Evolutionary conservation across 2,113 vertebrate genomes (phyloP), one percentile per base, ranked within the genome.

Genomic region (Arizona elegans): DNA sequence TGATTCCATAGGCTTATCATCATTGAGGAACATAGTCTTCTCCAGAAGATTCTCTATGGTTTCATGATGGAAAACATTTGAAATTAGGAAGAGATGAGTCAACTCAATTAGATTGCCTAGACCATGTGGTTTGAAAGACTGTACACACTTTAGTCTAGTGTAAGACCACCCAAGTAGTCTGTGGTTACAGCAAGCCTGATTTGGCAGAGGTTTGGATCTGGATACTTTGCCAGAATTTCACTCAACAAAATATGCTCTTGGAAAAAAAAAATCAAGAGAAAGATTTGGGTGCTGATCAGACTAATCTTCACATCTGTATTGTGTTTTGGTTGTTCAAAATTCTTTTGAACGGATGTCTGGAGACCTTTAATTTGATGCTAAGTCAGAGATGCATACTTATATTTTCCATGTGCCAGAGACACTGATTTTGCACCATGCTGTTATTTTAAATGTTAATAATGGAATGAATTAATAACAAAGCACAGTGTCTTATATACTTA

Each of bases 41-140:
- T 97, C 95, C 94, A 96, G 65, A 96, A 96, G 29, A 33, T 94
- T 88, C 93, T 92, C 93, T 59, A 75, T 93, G 96, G 92, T 90
- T 96, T 94, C 93, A 93, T 95, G 95, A 94, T 92, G 81, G 92
- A 92, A 96, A 96, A 94, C 56, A 86, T 93, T 87, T 97, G 96
- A 95, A 96, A 95, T 81, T 92, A 95, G 95, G 93, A 95, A 94
- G 93, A 93, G 94, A 95, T 97, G 96, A 97, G 94, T 97, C 97
- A 97, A 87, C 93, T 92, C 96, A 96, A 54, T 93, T 95, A 95
- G 96, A 96, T 95, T 95, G 15, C 75, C 33, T 96, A 94, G 90
- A 97, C 94, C 96, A 95, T 95, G 96, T 96, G 95, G 96, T 97
- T 96, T 29, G 0, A 97, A 91, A 87, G 95, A 96, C 96, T 92